These are phyloP conservation scores for Cepaea nemoralis DNA, from an alignment of 1,140 invertebrate species.

Conservation along the genomic window DNA sequence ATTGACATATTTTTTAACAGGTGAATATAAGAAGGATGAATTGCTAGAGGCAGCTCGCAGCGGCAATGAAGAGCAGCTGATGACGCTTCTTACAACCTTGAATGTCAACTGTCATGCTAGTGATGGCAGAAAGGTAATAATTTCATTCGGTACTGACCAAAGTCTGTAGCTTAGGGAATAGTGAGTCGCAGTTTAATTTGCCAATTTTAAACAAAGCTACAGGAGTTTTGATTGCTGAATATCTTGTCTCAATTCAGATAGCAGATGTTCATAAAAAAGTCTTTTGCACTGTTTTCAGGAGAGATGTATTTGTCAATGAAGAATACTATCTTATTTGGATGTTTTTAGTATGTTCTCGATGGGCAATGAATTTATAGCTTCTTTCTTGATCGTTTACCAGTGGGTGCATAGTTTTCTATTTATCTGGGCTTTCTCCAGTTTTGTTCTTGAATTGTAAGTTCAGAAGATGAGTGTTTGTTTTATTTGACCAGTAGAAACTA, in stretches of 20 bases:
- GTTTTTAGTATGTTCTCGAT: neutral
- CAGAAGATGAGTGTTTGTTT: too few species aligned
- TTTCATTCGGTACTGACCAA: too few species aligned
- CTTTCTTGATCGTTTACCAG: constrained; percentile 93
- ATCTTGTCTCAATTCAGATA: neutral
- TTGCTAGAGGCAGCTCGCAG: constrained; percentile 91
- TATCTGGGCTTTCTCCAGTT: too few species aligned
- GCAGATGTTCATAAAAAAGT: neutral
- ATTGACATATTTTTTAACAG: too few species aligned
- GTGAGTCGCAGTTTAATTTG: too few species aligned
- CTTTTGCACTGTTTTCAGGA: neutral
- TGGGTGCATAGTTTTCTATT: too few species aligned
- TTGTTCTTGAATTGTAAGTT: too few species aligned
- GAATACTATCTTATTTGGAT: neutral
- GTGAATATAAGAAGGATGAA: constrained; percentile 92
- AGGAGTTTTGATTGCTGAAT: too few species aligned
- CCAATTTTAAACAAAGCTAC: too few species aligned
- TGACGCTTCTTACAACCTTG: constrained; percentile 88
- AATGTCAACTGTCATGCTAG: constrained; percentile 97
- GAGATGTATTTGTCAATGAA: too few species aligned
- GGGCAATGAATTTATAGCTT: constrained; percentile 74
- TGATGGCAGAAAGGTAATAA: constrained; percentile 83
- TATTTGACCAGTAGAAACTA: too few species aligned
- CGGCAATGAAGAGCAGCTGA: constrained; percentile 82
- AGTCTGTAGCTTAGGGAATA: too few species aligned